Base-by-base conservation (phyloP, 2,113 vertebrate genomes). In the Telmatochromis sp. region DNA sequence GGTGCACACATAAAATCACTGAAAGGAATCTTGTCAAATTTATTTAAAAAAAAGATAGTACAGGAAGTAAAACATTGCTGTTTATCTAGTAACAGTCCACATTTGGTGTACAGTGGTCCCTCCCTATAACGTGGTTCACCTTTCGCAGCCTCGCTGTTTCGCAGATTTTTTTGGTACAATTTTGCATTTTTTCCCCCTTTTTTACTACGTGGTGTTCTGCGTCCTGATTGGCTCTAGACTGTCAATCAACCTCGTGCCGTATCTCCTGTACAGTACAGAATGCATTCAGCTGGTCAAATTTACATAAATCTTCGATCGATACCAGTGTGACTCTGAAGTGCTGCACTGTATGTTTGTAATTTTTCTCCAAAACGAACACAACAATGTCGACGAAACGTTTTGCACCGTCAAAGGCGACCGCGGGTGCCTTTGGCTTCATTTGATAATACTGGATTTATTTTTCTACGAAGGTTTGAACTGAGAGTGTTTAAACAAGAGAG, bases 231-330 rank as follows among this genome's bases (percentile, higher is more conserved):
- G 54, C 21, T 57, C 0, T 57, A 57, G 23, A 26, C 54, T 5
- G 12, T 28, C 55, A 58, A 58, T 58, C 57, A 60, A 33, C 0
- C 58, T 33, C 15, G 0, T 19, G 0, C 9, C 28, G 6, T 2
- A 0, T 63, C 28, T 63, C 28, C 58, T 11, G 15, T 11, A 19
- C 28, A 63, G 28, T 35, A 35, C 58, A 63, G 58, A 35, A 63
- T 63, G 28, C 6, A 7, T 19, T 63, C 28, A 63, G 15, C 28
- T 35, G 0, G 58, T 63, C 28, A 0, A 63, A 63, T 63, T 19
- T 63, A n/a, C 58, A 63, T 35, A n/a, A 63, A 2, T 63, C 58
- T n/a, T 63, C 2, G 2, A 63, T 63, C 1, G 9, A 31, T 35
- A 63, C 2, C 58, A 63, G 4, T n/a, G 58, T 63, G 31, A 63